These are phyloP conservation scores for Willowsia nigromaculata DNA, from an alignment of 2,888 invertebrate genomes.

Conservation along the genomic window DNA sequence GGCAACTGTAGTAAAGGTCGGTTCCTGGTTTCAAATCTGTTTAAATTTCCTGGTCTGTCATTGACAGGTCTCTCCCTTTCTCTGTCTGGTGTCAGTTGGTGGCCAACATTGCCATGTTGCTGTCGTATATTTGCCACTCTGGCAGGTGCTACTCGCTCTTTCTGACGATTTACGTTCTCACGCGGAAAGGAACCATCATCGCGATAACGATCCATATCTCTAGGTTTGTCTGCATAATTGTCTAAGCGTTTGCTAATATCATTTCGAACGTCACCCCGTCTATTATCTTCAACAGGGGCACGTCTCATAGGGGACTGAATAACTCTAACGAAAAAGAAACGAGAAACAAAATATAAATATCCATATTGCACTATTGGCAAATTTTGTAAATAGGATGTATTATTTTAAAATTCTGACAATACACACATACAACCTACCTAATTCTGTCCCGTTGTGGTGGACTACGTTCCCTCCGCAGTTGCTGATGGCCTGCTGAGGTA, in stretches of 20 bases:
- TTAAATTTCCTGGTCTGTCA: slow-evolving; percentile 40
- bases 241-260: slow-evolving; percentile 51
- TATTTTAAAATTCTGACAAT: no score
- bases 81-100: slow-evolving; percentile 51
- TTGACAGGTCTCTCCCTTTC: slow-evolving; percentile 47
- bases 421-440: no score
- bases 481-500: background rate
- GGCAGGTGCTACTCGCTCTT: slow-evolving; percentile 76
- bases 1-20: slow-evolving; percentile 58
- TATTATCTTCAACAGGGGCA: slow-evolving; percentile 71
- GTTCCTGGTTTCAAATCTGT: slow-evolving; percentile 44
- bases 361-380: no score
- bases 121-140: slow-evolving; percentile 50
- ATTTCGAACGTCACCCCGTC: slow-evolving; percentile 41
- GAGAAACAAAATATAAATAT: no score
- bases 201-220: slow-evolving; percentile 68
- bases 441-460: slow-evolving; percentile 62
- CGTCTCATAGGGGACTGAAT: slow-evolving; percentile 74
- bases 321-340: no score
- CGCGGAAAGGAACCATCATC: slow-evolving; percentile 58
- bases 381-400: no score
- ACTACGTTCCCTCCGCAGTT: slow-evolving; percentile 56
- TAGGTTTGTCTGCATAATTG: slow-evolving; percentile 51
- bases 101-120: slow-evolving; percentile 13
- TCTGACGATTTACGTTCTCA: slow-evolving; percentile 59